Evolutionary conservation across 2,888 invertebrate species (phyloP).

Genomic region (Drosophila paracracens): DNA sequence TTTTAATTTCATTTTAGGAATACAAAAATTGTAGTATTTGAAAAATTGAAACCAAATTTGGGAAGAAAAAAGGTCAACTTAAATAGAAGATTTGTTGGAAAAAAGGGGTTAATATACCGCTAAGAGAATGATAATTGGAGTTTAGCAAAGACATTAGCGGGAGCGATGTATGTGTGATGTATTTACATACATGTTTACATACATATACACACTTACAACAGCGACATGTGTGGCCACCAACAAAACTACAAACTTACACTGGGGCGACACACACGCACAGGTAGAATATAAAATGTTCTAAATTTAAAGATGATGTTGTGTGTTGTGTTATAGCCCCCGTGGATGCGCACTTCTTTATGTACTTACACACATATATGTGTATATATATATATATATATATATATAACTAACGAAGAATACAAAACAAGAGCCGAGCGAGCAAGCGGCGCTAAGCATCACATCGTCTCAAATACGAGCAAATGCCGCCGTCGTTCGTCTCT

Average conservation of each 20-base stretch:
- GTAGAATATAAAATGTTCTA: slow-evolving; percentile 74
- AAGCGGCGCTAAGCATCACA: slow-evolving; percentile 58
- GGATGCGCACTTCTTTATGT: slow-evolving; percentile 62
- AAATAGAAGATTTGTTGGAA: not conserved
- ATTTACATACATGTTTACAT: slow-evolving; percentile 5
- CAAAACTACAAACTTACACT: slow-evolving; percentile 33
- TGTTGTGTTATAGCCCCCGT: slow-evolving; percentile 31
- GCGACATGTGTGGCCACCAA: slow-evolving; percentile 56
- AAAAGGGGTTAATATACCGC: not conserved
- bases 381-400: slow-evolving; percentile 20
- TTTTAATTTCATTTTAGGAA: too few relatives aligned
- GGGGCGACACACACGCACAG: slow-evolving; percentile 40
- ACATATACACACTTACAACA: slow-evolving; percentile 2
- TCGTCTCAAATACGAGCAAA: slow-evolving; percentile 40
- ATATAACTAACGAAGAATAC: slow-evolving; percentile 32
- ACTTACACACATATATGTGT: slow-evolving; percentile 25
- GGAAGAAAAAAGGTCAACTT: not conserved
- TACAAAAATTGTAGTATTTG: not conserved
- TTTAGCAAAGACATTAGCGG: not conserved
- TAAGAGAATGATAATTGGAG: not conserved
- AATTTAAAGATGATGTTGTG: slow-evolving; percentile 77
- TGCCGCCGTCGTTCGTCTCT: slow-evolving; percentile 27
- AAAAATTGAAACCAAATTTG: not conserved
- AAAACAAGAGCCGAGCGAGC: slow-evolving; percentile 40
- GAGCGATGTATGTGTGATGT: not conserved